phyloP scores from a whole-genome alignment of 2,888 invertebrate genomes.

The Cerastis rubricosa region DNA sequence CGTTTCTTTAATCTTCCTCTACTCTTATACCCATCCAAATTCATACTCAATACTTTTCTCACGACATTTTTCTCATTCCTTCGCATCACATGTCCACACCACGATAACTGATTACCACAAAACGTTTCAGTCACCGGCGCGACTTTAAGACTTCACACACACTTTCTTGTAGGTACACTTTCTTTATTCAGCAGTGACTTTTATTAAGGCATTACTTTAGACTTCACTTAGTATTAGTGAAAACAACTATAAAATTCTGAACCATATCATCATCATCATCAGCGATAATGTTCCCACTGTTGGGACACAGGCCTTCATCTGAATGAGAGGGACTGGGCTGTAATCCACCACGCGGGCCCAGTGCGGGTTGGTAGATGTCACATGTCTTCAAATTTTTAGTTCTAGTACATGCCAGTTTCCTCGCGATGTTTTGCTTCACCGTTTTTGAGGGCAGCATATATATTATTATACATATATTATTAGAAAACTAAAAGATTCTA shows the following conservation, averaged over 20 bases:
- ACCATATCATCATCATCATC: no score
- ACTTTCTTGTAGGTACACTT: no score
- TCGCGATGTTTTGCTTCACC: no score
- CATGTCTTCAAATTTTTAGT: no score
- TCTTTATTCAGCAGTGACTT: not conserved
- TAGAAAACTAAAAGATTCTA: conserved; percentile 31
- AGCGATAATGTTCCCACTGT: no score
- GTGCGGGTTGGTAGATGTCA: no score
- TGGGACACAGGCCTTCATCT: no score
- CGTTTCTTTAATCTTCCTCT: not conserved
- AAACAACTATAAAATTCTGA: not conserved
- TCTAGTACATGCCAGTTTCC: no score
- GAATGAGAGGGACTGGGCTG: no score
- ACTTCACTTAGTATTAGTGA: not conserved
- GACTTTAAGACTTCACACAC: not conserved
- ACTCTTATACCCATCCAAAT: not conserved
- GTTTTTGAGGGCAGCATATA: no score
- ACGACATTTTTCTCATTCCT: not conserved
- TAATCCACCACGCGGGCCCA: no score
- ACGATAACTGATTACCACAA: not conserved
- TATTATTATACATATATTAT: no score
- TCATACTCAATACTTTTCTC: not conserved
- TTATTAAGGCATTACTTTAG: not conserved
- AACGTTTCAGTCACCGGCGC: not conserved
- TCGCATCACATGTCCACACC: not conserved